A percentile compares a stretch with the other conserved stretches of the same genome.
phyloP scores from a whole-genome alignment of 1,140 invertebrate species.

The Musca vetustissima region DNA sequence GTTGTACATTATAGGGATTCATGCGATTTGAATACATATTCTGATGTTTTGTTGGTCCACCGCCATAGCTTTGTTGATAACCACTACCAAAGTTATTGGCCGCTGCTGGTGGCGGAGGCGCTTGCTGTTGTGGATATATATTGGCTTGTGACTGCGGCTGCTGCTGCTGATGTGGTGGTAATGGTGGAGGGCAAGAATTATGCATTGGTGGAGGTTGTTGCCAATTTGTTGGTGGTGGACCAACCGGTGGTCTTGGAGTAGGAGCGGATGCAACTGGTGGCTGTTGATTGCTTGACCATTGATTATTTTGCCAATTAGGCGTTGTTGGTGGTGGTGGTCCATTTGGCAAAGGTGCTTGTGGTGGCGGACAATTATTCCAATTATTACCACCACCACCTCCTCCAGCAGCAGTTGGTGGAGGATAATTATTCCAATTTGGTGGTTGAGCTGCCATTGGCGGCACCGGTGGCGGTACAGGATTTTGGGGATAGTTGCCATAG shows the following conservation, averaged over 20 bases:
- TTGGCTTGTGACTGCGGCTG: background rate
- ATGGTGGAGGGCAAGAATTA: background rate
- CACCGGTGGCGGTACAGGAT: slow-evolving; percentile 38
- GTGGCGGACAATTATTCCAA: slow-evolving; percentile 13
- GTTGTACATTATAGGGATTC: slow-evolving; percentile 51
- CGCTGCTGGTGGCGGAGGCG: slow-evolving; percentile 32
- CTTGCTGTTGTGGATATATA: slow-evolving; percentile 20
- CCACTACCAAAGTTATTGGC: slow-evolving; percentile 68
- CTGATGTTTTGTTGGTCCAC: slow-evolving; percentile 66
- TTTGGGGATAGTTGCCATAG: slow-evolving; percentile 42
- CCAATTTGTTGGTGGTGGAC: background rate
- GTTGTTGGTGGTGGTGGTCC: slow-evolving; percentile 34
- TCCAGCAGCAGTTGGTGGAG: slow-evolving; percentile 40
- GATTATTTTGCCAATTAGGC: slow-evolving; percentile 48
- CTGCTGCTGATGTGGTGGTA: background rate
- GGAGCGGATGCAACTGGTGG: background rate
- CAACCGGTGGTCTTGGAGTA: background rate
- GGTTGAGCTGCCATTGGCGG: slow-evolving; percentile 36
- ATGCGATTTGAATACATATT: slow-evolving; percentile 61
- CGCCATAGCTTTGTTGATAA: slow-evolving; percentile 74
- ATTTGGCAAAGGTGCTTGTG: slow-evolving; percentile 42
- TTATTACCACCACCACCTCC: slow-evolving; percentile 26
- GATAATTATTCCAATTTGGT: slow-evolving; percentile 50
- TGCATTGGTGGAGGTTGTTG: background rate
- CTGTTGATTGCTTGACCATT: slow-evolving; percentile 36